These are phyloP conservation scores for Tichodroma muraria DNA, from an alignment of 2,113 vertebrate genomes.

Conservation along the genomic window DNA sequence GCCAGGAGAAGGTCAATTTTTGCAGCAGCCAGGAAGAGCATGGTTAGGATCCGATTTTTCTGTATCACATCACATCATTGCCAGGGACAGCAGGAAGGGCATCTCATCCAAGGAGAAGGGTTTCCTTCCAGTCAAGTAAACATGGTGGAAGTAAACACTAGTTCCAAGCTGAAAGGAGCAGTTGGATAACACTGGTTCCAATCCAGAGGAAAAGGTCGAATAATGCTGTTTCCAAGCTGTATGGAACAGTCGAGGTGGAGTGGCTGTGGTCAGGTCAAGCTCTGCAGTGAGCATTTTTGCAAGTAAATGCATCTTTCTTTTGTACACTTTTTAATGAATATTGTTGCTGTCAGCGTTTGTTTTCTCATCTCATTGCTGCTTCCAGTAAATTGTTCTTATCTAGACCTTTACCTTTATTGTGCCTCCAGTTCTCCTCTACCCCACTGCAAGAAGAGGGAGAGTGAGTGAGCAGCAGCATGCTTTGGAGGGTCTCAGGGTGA, in stretches of 20 bases:
- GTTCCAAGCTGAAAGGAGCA: not conserved
- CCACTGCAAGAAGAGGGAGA: not conserved
- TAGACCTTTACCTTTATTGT: not conserved
- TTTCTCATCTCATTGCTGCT: not conserved
- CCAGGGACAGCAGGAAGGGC: not conserved
- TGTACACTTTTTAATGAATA: not conserved
- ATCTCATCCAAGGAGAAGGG: not conserved
- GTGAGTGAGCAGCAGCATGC: accelerated
- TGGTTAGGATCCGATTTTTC: not conserved
- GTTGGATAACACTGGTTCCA: accelerated
- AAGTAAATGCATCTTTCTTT: not conserved
- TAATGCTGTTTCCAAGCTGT: accelerated
- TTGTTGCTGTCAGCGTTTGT: not conserved
- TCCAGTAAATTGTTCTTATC: not conserved
- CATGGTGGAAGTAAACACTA: not conserved
- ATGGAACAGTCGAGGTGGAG: accelerated
- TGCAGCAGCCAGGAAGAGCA: not conserved
- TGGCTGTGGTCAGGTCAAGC: not conserved
- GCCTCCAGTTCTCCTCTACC: not conserved
- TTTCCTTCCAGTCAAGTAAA: not conserved
- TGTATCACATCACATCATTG: no score
- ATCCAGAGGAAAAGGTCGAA: not conserved
- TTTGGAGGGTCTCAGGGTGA: not conserved
- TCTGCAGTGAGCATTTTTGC: not conserved
- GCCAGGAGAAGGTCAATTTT: not conserved